Evolutionary conservation across 2,888 invertebrate genomes (phyloP), one percentile per base, ranked within the genome.

Genomic region (Shargacucullia verbasci): DNA sequence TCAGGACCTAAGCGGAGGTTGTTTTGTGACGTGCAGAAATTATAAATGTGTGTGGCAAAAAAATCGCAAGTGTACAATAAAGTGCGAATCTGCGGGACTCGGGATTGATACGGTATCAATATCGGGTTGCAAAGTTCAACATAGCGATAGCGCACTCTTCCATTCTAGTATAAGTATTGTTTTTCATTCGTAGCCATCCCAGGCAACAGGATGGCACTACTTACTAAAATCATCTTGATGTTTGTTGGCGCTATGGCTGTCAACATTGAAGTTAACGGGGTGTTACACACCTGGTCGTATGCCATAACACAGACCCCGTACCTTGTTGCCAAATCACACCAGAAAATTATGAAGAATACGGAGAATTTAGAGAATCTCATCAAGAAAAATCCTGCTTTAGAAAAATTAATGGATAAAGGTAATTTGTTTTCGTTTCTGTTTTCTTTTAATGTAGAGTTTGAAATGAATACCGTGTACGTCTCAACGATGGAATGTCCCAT

Each of bases 361-460:
- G 43, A 37, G 11, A 41, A 62, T 34, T 15, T 70, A 2, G 57
- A 59, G 13, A 14, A 20, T 11, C 27, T 46, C 3, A 25, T 53
- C 15, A 54, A 44, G 43, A 47, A 40, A 34, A 56, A 49, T 37
- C 37, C 58, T 27, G 47, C 43, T 20, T 41, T 61, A 13, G 60
- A 49, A 7, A 56, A 25, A 31, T 12, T 75, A 33, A 62, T 71
- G 65, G 12, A 41, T 5, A 63, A 68, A 66, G 61, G 75, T 75
- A 48, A 40, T 13, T 33, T 33, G 7, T 33, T 33, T 33, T 33
- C 7, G 2, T 20, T 20, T 20, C 4, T 20, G 2, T 20, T 20
- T 20, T 20, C 20, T 3, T 20, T 20, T 20, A 20, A 3, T 20
- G n/a, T n/a, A n/a, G n/a, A 3, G 20, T 20, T 20, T 20, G 20